Base-by-base conservation (phyloP, 2,797 vertebrate genomes). In the Carapus acus region DNA sequence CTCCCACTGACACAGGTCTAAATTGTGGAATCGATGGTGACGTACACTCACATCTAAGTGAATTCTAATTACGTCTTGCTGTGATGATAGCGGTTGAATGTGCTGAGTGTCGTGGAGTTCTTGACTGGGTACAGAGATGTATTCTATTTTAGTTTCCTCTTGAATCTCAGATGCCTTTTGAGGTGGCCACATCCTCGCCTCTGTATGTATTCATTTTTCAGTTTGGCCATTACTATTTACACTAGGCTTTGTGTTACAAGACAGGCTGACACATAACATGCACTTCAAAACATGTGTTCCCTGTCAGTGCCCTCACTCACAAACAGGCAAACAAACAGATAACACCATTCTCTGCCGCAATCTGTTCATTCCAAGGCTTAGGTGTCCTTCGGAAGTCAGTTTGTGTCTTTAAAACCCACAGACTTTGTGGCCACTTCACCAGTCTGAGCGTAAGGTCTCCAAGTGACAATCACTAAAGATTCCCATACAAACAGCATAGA, bases 311-410 rank as follows among this genome's bases (percentile, higher is more conserved):
- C 31, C 46, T 24, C 19, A 46, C 8, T 8, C 14, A 37, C 48
- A 12, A 19, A 11, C 20, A 38, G 24, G 23, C 19, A 8, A 31
- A 47, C 8, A 48, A 45, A 44, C 6, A 49, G 7, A 38, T n/a
- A 40, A 38, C n/a, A 40, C 8, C 3, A 19, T 40, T 18, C 18
- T 40, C 3, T 40, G 17, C 18, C 8, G 4, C n/a, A 18, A 11
- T 40, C 12, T 40, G 17, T 40, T 40, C 18, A 40, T 40, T 19
- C 38, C n/a, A n/a, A n/a, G n/a, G n/a, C n/a, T n/a, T n/a, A n/a
- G n/a, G n/a, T n/a, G n/a, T n/a, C n/a, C n/a, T n/a, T n/a, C n/a
- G n/a, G n/a, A 53, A 58, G 14, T 38, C 3, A 43, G 21, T 42
- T 8, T n/a, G 14, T 43, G 6, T 39, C 47, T 6, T 14, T 43